Base-by-base conservation (phyloP, 2,797 vertebrate species). In the Philypnodon macrostomus region DNA sequence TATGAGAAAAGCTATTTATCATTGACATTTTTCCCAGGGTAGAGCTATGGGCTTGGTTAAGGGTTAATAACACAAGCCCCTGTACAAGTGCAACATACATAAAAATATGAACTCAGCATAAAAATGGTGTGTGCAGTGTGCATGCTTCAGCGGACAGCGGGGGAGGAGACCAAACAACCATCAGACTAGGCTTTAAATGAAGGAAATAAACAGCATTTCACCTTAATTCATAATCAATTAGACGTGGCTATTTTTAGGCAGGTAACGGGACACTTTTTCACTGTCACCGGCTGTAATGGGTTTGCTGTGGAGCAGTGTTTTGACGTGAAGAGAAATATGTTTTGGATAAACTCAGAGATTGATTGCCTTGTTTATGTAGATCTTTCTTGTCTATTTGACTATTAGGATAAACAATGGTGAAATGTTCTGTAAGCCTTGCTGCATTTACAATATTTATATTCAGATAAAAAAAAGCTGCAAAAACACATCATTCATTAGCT, bases 41-140 rank as follows among this genome's bases (percentile, higher is more conserved):
- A 48, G 30, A 23, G 27, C 34, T 7, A 34, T n/a, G 37, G 39
- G 38, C 33, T 46, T 54, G 47, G 39, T 23, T 4, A 59, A n/a
- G 50, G 63, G 61, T 57, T 67, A 66, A 63, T 21, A 9, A 34
- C 12, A 37, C 66, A 51, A 32, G 24, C 40, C 48, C 49, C 16
- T 23, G 46, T 53, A 63, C 63, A 62, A 53, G 66, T 53, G 39
- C 59, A 64, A 63, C 67, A 72, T 77, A 68, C 53, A 57, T 63
- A 17, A 58, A 71, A 73, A 71, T 58, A 67, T 69, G 49, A 30
- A 61, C 63, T 83, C 77, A 78, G 77, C 80, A 81, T 73, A 76
- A 75, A 80, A 66, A 65, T 5, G 13, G 45, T 51, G 56, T 52
- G 45, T 50, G 70, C 58, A 66, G 60, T 52, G 53, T 30, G 42